These are phyloP conservation scores for Rhynchopsitta pachyrhyncha DNA, from an alignment of 2,113 vertebrate species.

Conservation along the genomic window DNA sequence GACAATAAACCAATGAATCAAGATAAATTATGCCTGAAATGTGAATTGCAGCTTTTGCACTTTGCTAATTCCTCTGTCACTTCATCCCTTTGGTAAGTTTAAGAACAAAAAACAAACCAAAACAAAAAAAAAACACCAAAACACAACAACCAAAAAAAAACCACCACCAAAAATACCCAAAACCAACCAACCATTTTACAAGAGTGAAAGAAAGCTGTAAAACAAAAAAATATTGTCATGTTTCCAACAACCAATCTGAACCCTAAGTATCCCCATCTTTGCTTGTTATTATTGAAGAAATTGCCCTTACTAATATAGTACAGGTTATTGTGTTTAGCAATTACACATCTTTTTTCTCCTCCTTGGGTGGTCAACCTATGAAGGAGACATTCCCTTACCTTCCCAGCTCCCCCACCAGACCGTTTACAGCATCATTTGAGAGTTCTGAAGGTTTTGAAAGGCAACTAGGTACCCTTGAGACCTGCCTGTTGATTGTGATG, in stretches of 20 bases:
- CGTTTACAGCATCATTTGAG: too few species aligned
- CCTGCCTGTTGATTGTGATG: too few species aligned
- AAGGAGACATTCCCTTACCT: too few species aligned
- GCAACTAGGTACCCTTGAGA: too few species aligned
- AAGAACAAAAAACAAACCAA: neutral
- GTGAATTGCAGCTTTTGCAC: neutral
- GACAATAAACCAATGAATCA: neutral
- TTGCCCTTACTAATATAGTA: neutral
- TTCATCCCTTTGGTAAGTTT: neutral
- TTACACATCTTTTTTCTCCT: too few species aligned
- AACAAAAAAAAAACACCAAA: neutral
- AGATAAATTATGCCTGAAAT: neutral
- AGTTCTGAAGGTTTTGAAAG: too few species aligned
- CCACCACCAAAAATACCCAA: neutral
- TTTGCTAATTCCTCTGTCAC: neutral
- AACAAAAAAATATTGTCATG: neutral
- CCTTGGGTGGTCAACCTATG: too few species aligned
- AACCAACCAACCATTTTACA: neutral
- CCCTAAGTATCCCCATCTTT: neutral
- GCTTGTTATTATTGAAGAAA: neutral
- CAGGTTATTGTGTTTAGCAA: neutral
- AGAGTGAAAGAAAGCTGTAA: neutral
- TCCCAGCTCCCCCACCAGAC: too few species aligned
- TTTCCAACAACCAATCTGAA: neutral
- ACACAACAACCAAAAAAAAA: neutral